phyloP scores from a whole-genome alignment of 2,113 vertebrate species.

The Indicator indicator region DNA sequence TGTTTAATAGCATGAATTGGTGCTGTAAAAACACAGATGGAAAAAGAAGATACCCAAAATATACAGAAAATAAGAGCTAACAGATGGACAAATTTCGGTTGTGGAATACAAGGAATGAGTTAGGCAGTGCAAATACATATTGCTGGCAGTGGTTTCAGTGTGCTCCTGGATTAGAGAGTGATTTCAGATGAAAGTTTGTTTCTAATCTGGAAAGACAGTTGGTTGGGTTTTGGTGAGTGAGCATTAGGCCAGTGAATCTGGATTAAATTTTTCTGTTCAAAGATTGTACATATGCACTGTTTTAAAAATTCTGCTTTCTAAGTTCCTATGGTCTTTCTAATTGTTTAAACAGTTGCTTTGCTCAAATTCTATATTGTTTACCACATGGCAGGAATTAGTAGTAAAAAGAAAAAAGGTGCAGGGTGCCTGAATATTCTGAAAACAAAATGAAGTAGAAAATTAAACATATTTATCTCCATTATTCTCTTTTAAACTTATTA shows the following conservation, averaged over 20 bases:
- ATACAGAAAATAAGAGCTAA: background rate
- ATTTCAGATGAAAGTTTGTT: background rate
- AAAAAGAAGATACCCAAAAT: conserved; percentile 3
- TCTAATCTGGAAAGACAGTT: background rate
- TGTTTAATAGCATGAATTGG: background rate
- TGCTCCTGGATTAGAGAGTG: background rate
- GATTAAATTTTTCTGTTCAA: background rate
- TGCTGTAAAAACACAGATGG: conserved; percentile 26
- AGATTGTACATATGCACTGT: accelerated
- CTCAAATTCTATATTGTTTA: conserved; percentile 34
- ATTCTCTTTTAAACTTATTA: conserved; percentile 63
- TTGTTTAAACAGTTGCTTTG: background rate
- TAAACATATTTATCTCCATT: conserved; percentile 76
- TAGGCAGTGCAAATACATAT: background rate
- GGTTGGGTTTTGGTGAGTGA: background rate
- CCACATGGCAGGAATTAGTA: background rate
- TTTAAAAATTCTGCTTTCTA: background rate
- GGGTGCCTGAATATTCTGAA: conserved; percentile 35
- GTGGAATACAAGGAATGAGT: background rate
- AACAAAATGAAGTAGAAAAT: conserved; percentile 71
- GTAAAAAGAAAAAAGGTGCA: conserved; percentile 40
- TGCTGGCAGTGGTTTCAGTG: background rate
- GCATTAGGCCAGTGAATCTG: background rate
- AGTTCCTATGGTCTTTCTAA: background rate
- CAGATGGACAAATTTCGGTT: conserved; percentile 5